Evolutionary conservation across 2,113 vertebrate species (phyloP).

Genomic region (Tetrao urogallus): DNA sequence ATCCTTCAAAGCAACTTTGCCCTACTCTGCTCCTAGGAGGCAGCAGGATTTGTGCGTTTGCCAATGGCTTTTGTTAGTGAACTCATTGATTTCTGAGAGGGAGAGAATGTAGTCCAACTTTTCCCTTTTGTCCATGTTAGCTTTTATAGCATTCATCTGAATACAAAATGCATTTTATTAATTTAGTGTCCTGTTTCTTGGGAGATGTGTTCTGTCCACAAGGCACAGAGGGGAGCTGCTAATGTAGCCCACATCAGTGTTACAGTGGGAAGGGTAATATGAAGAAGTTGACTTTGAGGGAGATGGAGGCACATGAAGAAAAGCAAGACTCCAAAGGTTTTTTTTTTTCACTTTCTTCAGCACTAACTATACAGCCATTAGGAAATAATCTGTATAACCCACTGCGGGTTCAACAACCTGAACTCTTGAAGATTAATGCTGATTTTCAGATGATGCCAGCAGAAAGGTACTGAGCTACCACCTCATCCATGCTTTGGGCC

Average conservation of each 20-base stretch:
- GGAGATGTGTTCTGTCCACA: too few species aligned
- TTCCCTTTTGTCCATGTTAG: not conserved
- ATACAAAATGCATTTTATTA: too few species aligned
- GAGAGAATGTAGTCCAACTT: not conserved
- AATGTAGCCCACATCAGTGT: not conserved
- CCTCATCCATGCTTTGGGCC: not conserved
- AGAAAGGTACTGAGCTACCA: not conserved
- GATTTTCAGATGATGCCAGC: fast-evolving
- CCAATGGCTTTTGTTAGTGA: not conserved
- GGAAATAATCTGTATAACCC: not conserved
- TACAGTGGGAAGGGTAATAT: not conserved
- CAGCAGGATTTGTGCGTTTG: not conserved
- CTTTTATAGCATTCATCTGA: not conserved
- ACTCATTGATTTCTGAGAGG: not conserved
- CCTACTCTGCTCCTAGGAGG: not conserved
- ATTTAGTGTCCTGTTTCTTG: not conserved
- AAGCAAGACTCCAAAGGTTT: not conserved
- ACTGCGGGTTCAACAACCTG: not conserved
- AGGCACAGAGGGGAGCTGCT: not conserved
- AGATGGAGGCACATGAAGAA: not conserved
- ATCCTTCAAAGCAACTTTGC: not conserved
- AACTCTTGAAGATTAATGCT: not conserved
- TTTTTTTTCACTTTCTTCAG: not conserved
- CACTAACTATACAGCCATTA: not conserved
- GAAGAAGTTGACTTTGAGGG: not conserved